A percentile compares a stretch with the other conserved stretches of the same genome.
Evolutionary conservation across 1,140 invertebrate genomes (phyloP).

Genomic region (Acyrthosiphon pisum): DNA sequence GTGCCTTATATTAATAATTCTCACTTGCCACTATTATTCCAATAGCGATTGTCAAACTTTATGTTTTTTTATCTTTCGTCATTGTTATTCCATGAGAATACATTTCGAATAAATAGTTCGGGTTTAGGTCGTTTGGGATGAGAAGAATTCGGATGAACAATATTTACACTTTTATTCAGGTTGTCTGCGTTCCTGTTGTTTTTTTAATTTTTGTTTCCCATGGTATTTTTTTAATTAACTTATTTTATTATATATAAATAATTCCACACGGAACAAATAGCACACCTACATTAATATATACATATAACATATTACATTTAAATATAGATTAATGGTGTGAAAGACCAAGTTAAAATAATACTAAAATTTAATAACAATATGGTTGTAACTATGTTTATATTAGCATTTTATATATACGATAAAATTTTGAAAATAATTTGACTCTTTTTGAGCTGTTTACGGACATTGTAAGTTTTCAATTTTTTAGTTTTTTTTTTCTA

Average conservation of each 20-base stretch:
- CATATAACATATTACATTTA: not conserved
- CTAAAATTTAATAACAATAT: not conserved
- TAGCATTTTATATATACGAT: too few species aligned
- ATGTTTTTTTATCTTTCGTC: not conserved
- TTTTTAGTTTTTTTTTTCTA: too few species aligned
- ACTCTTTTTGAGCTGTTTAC: too few species aligned
- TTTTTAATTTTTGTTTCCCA: not conserved
- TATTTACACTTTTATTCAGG: not conserved
- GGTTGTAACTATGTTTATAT: not conserved
- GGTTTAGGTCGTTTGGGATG: not conserved
- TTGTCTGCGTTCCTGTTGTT: not conserved
- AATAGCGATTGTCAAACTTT: too few species aligned
- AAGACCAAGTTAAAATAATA: not conserved
- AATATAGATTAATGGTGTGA: not conserved
- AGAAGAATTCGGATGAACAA: not conserved
- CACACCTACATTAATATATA: not conserved
- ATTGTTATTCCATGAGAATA: not conserved
- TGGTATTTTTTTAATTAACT: too few species aligned
- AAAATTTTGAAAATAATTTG: too few species aligned
- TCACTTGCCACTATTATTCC: too few species aligned
- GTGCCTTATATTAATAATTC: too few species aligned
- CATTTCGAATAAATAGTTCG: not conserved
- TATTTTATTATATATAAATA: not conserved
- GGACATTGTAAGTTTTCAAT: too few species aligned
- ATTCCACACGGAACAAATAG: not conserved